Conservation (phyloP, 2,888 invertebrate genomes). For the Carcina quercana region DNA sequence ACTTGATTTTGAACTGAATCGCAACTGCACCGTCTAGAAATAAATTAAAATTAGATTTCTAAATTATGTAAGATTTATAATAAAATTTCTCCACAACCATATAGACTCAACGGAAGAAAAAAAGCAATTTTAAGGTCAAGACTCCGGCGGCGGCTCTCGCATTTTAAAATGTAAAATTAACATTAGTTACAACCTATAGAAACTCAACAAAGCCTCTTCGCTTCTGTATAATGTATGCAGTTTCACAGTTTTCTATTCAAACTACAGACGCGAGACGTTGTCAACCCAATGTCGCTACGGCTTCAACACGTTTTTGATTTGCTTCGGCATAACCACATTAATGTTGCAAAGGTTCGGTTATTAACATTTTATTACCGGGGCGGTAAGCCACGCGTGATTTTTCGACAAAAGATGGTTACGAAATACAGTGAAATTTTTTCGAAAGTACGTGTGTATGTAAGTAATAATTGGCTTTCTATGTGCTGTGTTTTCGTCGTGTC, state of each 20-base stretch:
- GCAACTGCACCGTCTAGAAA: too few relatives aligned
- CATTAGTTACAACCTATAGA: conserved; percentile 3
- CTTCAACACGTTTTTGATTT: conserved; percentile 6
- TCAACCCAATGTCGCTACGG: conserved; percentile 8
- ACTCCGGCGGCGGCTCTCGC: background rate
- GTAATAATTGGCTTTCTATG: conserved; percentile 21
- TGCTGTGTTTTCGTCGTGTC: conserved; percentile 12
- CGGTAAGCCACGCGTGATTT: conserved; percentile 13
- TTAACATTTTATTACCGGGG: conserved; percentile 12
- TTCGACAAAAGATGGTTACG: conserved; percentile 22
- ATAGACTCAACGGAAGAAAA: too few relatives aligned
- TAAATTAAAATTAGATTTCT: too few relatives aligned
- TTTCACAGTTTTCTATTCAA: conserved; percentile 17
- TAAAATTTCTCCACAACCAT: too few relatives aligned
- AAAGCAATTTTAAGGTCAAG: background rate
- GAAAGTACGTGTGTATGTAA: conserved; percentile 25
- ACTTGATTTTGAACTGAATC: too few relatives aligned
- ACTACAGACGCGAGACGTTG: conserved; percentile 9
- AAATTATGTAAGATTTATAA: too few relatives aligned
- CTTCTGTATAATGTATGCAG: conserved; percentile 17
- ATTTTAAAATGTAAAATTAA: conserved; percentile 1
- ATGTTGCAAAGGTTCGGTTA: conserved; percentile 2
- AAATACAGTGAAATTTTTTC: conserved; percentile 34
- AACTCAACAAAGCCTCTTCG: conserved; percentile 2
- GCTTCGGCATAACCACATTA: conserved; percentile 5